A percentile compares a stretch with the other conserved stretches of the same genome.
Evolutionary conservation across 2,113 vertebrate species (phyloP).

Genomic region (Illadopsis cleaveri): DNA sequence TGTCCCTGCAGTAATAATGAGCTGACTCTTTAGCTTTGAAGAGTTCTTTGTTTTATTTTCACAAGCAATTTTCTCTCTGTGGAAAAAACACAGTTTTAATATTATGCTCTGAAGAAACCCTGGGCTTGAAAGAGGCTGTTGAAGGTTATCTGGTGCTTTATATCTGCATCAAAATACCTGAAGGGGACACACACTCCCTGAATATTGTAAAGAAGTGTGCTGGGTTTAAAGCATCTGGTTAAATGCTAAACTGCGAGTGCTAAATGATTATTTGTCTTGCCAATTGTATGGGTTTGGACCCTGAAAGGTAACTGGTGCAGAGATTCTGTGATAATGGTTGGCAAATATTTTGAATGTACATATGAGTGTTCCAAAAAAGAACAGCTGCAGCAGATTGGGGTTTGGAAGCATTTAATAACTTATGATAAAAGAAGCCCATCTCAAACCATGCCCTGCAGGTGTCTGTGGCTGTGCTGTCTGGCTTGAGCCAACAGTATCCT

Average conservation of each 20-base stretch:
- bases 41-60: not conserved
- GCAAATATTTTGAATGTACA: not conserved
- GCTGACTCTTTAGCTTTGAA: not conserved
- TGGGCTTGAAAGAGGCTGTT: not conserved
- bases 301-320: not conserved
- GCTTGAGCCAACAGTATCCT: not conserved
- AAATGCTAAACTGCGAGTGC: not conserved
- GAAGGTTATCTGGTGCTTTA: not conserved
- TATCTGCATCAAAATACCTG: not conserved
- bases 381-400: not conserved
- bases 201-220: not conserved
- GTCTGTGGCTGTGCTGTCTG: not conserved
- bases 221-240: not conserved
- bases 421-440: not conserved
- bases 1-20: not conserved
- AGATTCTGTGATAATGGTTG: not conserved
- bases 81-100: not conserved
- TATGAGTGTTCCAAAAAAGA: not conserved
- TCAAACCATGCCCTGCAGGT: not conserved
- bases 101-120: not conserved
- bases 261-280: not conserved
- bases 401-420: not conserved
- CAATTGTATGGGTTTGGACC: not conserved
- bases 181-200: not conserved
- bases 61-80: not conserved